These are phyloP conservation scores for Ranitomeya imitator DNA, from an alignment of 2,113 vertebrate species.

Conservation along the genomic window DNA sequence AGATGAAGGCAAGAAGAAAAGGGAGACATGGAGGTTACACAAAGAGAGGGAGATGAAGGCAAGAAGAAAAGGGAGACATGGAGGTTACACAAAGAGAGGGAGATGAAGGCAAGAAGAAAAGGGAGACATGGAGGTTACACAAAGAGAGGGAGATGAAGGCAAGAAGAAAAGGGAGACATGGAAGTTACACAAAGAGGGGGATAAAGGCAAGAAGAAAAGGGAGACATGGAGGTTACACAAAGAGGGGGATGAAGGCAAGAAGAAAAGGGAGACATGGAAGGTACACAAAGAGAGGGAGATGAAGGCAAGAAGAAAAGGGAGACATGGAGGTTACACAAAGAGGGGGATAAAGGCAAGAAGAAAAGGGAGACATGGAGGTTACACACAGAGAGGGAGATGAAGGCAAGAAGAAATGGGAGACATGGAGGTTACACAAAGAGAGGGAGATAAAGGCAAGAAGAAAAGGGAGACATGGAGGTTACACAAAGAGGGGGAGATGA, in stretches of 20 bases:
- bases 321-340: not conserved
- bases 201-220: too few species aligned
- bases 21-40: not conserved
- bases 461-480: not conserved
- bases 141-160: too few species aligned
- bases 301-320: not conserved
- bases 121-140: not conserved
- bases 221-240: not conserved
- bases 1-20: too few species aligned
- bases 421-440: not conserved
- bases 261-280: not conserved
- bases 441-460: not conserved
- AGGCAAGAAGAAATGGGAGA: too few species aligned
- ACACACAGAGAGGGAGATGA: too few species aligned
- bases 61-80: not conserved
- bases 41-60: not conserved
- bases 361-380: too few species aligned
- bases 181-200: not conserved
- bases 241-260: too few species aligned
- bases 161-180: not conserved
- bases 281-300: not conserved
- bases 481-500: not conserved
- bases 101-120: not conserved
- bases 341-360: not conserved
- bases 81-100: not conserved